Base-by-base conservation (phyloP, 53 echinoderm and acorn worm species). In the Hippasteria phrygiana region DNA sequence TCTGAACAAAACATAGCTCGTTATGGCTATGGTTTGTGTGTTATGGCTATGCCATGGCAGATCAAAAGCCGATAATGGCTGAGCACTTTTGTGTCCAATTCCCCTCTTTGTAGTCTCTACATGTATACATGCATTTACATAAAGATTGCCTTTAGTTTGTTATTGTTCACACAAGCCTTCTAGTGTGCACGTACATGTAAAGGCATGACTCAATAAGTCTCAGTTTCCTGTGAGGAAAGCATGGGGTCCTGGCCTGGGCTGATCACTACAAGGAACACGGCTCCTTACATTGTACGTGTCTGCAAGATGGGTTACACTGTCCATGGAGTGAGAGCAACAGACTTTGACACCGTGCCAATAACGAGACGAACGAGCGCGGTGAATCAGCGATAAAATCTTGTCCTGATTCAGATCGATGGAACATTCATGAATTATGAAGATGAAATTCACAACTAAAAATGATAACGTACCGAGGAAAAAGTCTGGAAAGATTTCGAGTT, bases 201-300 rank as follows among this genome's bases (percentile, higher is more conserved):
- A 35, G 14, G 79, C 26, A 82, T 82, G 82, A 82, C 82, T 82
- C 82, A 82, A 82, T 66, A 64, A 27, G 45, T 82, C 66, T 82
- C 26, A 29, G 66, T 31, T 82, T 82, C 82, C 82, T 82, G 82
- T 65, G 31, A 11, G 63, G 65, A 34, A 65, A 82, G 50, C 82
- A 45, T 9, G 20, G 26, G 33, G 62, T 27, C 17, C 79, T 79
- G 62, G 79, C 56, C 76, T 62, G 62, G 62, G 40, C 73, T 16
- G 43, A 67, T 2, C 37, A 67, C 17, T 33, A 33, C 67, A 67
- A 67, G 36, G 34, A 59, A 24, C 22, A 59, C 59, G 24, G 13
- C 20, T 51, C 16, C 20, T 22, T 8, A 3, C 22, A 24, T 16
- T 55, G 59, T 59, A 3, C 1, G 17, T 40, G 12, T 72, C 22